Evolutionary conservation across 1,140 invertebrate species (phyloP).

Genomic region (Conopomorpha cramerella): DNA sequence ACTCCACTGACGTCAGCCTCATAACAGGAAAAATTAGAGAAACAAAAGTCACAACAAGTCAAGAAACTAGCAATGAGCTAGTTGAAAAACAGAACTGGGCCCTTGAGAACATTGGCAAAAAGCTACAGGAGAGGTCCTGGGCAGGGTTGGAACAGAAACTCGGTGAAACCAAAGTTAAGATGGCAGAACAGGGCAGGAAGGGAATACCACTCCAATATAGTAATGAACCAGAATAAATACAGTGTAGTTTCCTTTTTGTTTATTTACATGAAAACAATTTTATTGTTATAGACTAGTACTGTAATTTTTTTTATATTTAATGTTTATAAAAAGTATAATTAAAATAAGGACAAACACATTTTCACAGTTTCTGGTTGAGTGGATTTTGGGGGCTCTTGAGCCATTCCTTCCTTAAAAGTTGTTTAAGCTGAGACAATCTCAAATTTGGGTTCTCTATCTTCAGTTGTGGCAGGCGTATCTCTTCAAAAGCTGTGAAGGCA

Average conservation of each 20-base stretch:
- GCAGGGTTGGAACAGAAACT: slow-evolving; percentile 74
- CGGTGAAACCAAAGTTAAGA: slow-evolving; percentile 66
- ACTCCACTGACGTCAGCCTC: slow-evolving; percentile 70
- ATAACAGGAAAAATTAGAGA: slow-evolving; percentile 67
- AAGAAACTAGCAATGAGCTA: slow-evolving; percentile 22
- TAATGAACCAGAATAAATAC: slow-evolving; percentile 41
- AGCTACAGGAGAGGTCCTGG: slow-evolving; percentile 69
- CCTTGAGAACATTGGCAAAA: slow-evolving; percentile 62
- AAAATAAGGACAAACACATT: too few species aligned
- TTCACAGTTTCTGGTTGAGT: slow-evolving; percentile 72
- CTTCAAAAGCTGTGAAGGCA: slow-evolving; percentile 90
- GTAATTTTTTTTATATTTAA: too few species aligned
- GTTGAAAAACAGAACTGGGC: slow-evolving; percentile 44
- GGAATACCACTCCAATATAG: slow-evolving; percentile 66
- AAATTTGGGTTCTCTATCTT: slow-evolving; percentile 93
- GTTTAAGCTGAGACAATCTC: slow-evolving; percentile 82
- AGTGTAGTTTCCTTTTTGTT: slow-evolving; percentile 11
- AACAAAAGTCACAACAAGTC: slow-evolving; percentile 19
- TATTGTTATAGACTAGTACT: too few species aligned
- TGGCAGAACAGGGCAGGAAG: slow-evolving; percentile 65
- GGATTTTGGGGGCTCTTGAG: slow-evolving; percentile 97
- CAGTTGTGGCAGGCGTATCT: slow-evolving; percentile 79
- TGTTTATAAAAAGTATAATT: too few species aligned
- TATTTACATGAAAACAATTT: too few species aligned
- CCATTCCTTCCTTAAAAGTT: slow-evolving; percentile 90